Percentiles rank a stretch among this genome's conserved stretches.
Conservation (phyloP, 2,888 invertebrate species). For the Ectemnius lituratus region DNA sequence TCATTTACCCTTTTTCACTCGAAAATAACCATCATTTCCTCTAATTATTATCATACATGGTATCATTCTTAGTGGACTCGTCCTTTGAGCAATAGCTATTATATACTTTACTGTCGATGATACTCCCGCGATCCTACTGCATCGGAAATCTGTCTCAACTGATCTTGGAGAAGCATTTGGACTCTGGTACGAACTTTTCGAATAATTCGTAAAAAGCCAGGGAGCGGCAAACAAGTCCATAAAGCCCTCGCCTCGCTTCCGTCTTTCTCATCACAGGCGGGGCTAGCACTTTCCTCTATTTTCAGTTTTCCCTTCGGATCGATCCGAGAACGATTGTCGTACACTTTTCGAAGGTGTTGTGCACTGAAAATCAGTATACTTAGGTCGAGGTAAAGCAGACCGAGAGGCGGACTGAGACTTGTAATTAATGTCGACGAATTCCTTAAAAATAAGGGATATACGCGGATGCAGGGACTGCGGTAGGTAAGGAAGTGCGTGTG, state of each 20-base stretch:
- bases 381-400: constrained; percentile 19
- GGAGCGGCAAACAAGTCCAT: constrained; percentile 72
- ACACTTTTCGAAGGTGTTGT: constrained; percentile 56
- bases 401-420: constrained; percentile 45
- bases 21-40: no score
- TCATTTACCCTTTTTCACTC: no score
- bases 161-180: constrained; percentile 50
- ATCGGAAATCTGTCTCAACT: no score
- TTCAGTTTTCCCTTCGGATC: constrained; percentile 35
- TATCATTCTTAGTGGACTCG: no score
- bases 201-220: constrained; percentile 67
- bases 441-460: constrained; percentile 65
- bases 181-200: constrained; percentile 65
- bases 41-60: no score
- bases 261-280: constrained; percentile 18
- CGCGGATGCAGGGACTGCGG: constrained; percentile 62
- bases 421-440: constrained; percentile 72
- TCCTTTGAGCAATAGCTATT: no score
- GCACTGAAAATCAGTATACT: constrained; percentile 24
- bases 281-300: constrained; percentile 11
- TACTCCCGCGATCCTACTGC: no score
- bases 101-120: no score
- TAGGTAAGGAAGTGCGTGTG: constrained; percentile 60
- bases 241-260: constrained; percentile 61
- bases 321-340: constrained; percentile 60